These are phyloP conservation scores for Mesoligia furuncula DNA, from an alignment of 2,888 invertebrate species.

Conservation along the genomic window DNA sequence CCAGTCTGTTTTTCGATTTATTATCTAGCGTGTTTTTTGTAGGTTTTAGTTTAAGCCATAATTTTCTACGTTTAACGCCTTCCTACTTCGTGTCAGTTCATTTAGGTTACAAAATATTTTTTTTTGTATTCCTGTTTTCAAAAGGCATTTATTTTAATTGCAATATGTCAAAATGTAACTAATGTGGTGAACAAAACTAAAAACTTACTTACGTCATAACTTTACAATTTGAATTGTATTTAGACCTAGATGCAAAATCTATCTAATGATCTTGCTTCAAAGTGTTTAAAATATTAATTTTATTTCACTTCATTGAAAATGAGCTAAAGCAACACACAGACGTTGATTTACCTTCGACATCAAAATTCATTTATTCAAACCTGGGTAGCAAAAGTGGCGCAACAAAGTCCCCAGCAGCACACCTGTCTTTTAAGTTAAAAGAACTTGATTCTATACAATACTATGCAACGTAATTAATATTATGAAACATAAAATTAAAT, in stretches of 20 bases:
- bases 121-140: neutral
- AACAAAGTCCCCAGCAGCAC: too few species aligned
- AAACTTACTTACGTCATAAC: neutral
- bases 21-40: neutral
- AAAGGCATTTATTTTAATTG: neutral
- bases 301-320: neutral
- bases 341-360: neutral
- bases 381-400: too few species aligned
- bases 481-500: neutral
- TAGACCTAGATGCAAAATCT: neutral
- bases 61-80: neutral
- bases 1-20: slow-evolving; percentile 29
- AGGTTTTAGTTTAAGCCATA: neutral
- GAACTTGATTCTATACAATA: neutral
- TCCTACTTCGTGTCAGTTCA: neutral
- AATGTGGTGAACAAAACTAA: neutral
- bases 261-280: neutral
- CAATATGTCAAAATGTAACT: neutral
- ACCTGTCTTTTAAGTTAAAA: neutral
- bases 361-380: neutral
- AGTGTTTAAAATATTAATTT: too few species aligned
- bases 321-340: neutral
- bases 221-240: neutral
- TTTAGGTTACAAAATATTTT: neutral
- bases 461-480: neutral